Evolutionary conservation across 2,888 invertebrate genomes (phyloP).

Genomic region (Sinodicranocentrus sp.): DNA sequence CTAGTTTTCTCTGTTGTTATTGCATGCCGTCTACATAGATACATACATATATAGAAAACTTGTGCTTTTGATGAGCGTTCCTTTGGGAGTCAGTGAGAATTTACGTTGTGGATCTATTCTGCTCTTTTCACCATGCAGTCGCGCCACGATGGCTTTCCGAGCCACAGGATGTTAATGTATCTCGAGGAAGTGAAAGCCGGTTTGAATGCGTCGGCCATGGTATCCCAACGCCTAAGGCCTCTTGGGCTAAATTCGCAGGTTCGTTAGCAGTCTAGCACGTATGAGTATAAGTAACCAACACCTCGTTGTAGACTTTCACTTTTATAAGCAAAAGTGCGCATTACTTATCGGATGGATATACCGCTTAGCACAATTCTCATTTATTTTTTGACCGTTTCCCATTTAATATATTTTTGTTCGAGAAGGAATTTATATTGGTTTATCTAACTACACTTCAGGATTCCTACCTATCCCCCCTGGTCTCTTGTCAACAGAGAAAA

Average conservation of each 20-base stretch:
- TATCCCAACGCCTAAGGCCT: conserved; percentile 69
- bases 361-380: too few relatives aligned
- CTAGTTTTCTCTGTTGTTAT: conserved; percentile 21
- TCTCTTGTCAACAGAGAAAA: too few relatives aligned
- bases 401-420: too few relatives aligned
- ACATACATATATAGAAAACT: conserved; percentile 20
- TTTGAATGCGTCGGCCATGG: conserved; percentile 73
- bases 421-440: too few relatives aligned
- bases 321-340: not conserved
- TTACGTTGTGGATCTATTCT: conserved; percentile 45
- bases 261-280: too few relatives aligned
- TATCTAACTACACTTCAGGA: too few relatives aligned
- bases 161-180: conserved; percentile 73
- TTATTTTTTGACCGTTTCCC: too few relatives aligned
- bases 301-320: conserved; percentile 4
- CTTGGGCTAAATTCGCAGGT: conserved; percentile 75
- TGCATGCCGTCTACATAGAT: conserved; percentile 23
- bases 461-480: too few relatives aligned
- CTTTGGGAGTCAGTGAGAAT: conserved; percentile 47
- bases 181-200: conserved; percentile 72
- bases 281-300: too few relatives aligned
- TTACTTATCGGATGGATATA: too few relatives aligned
- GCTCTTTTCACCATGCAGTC: conserved; percentile 67
- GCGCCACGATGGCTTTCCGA: conserved; percentile 74
- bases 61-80: conserved; percentile 63